These are phyloP conservation scores for Silurus aristotelis DNA, from an alignment of 2,797 vertebrate genomes.

Conservation along the genomic window DNA sequence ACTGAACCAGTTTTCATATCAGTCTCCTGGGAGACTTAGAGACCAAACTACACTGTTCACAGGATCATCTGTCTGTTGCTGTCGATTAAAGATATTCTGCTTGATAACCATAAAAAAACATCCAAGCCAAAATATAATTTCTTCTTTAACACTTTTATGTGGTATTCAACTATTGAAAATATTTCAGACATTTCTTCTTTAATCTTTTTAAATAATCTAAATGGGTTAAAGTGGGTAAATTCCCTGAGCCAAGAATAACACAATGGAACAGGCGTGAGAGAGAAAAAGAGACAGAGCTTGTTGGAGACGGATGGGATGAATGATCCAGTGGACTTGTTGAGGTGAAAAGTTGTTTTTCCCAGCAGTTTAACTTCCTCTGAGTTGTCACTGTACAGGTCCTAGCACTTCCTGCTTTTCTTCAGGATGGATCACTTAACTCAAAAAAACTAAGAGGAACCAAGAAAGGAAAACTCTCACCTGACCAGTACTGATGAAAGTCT, in stretches of 20 bases:
- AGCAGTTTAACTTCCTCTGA: conserved; percentile 43
- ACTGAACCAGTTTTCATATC: background rate
- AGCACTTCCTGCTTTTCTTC: conserved; percentile 53
- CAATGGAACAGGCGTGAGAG: background rate
- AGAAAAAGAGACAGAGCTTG: background rate
- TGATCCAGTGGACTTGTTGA: conserved; percentile 8
- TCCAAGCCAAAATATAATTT: background rate
- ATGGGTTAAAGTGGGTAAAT: conserved; percentile 2
- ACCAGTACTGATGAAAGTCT: background rate
- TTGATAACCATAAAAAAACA: background rate
- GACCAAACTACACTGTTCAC: background rate
- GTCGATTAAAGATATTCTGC: background rate
- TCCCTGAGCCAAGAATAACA: conserved; percentile 19
- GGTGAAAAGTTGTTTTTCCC: conserved; percentile 34
- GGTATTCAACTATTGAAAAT: background rate
- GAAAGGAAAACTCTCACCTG: conserved; percentile 22
- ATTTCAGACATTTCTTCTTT: background rate
- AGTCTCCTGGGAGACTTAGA: background rate
- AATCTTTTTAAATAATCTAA: no score
- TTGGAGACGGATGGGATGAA: background rate
- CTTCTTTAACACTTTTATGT: background rate
- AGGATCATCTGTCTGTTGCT: background rate
- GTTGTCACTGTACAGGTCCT: conserved; percentile 9
- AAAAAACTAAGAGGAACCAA: conserved; percentile 28
- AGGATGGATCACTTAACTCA: conserved; percentile 37